These are phyloP conservation scores for Neria commutata DNA, from an alignment of 2,888 invertebrate species.

Conservation along the genomic window DNA sequence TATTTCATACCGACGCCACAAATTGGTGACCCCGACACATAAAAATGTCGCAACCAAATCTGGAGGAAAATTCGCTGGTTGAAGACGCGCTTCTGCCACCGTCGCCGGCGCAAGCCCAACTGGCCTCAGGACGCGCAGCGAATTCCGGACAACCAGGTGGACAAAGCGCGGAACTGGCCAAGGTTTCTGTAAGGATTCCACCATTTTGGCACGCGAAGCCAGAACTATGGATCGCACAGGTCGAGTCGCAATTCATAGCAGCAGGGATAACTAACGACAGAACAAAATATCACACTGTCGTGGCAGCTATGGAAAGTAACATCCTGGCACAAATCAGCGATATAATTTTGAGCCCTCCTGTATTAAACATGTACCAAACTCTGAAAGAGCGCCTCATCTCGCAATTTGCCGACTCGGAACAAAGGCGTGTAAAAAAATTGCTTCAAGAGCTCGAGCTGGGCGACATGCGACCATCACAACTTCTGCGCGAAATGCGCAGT, in stretches of 20 bases:
- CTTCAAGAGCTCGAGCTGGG: constrained; percentile 35
- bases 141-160: no score
- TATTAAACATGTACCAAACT: constrained; percentile 24
- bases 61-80: no score
- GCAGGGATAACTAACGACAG: constrained; percentile 32
- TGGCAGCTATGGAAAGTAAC: constrained; percentile 38
- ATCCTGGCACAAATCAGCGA: constrained; percentile 38
- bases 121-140: no score
- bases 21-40: no score
- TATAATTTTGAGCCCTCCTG: constrained; percentile 32
- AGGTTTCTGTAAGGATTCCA: no score
- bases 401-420: constrained; percentile 36
- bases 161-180: no score
- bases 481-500: constrained; percentile 36
- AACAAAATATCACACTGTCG: constrained; percentile 37
- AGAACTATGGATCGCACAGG: constrained; percentile 39
- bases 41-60: no score
- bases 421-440: constrained; percentile 31
- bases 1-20: no score
- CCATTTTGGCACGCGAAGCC: constrained; percentile 22
- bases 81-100: no score
- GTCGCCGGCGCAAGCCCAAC: no score
- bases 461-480: constrained; percentile 37
- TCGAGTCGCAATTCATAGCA: constrained; percentile 34
- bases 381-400: constrained; percentile 34